Percentiles rank a stretch among this genome's conserved stretches.
phyloP scores from a whole-genome alignment of 1,140 invertebrate species.

The Mya arenaria region DNA sequence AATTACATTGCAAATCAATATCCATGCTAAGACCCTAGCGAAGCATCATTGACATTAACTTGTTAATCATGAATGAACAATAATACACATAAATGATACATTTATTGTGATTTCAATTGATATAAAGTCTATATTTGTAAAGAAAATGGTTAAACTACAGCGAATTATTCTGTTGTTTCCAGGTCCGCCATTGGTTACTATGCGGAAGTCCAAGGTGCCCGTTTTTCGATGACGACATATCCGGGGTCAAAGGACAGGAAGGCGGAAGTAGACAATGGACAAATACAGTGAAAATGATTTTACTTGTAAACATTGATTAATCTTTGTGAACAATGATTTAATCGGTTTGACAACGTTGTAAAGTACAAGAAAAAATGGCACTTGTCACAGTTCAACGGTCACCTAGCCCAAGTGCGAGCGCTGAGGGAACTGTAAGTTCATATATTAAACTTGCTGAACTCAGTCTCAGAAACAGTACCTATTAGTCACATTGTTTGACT shows the following conservation, averaged over 20 bases:
- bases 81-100: no score
- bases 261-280: conserved; percentile 53
- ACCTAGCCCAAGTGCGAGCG: conserved; percentile 77
- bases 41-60: no score
- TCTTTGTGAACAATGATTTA: no score
- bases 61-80: no score
- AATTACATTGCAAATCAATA: no score
- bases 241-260: conserved; percentile 51
- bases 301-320: no score
- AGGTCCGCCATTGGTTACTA: conserved; percentile 68
- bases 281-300: conserved; percentile 11
- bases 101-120: no score
- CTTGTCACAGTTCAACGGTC: conserved; percentile 80
- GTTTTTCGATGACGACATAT: neutral
- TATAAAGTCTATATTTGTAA: no score
- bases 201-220: conserved; percentile 50
- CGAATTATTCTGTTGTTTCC: conserved; percentile 31
- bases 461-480: neutral
- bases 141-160: no score
- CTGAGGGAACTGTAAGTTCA: conserved; percentile 72
- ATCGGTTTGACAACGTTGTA: neutral
- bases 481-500: neutral
- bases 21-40: no score
- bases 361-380: conserved; percentile 69
- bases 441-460: neutral